Base-by-base conservation (phyloP, 37 sponge, comb jelly and placozoan species). In the Chondrilla cf. caribensis region DNA sequence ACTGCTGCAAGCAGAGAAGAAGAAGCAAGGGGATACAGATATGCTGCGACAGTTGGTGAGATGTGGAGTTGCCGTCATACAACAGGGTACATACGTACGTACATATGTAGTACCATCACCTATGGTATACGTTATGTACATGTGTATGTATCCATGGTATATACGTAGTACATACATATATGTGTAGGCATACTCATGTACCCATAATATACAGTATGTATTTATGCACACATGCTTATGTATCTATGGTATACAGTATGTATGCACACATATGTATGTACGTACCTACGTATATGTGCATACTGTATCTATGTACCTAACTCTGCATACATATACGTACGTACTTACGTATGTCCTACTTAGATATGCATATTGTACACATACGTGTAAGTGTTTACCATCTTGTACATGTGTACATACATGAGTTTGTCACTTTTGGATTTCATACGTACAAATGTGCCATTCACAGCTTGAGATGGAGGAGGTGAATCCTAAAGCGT, bases 401-500 rank as follows among this genome's bases (percentile, higher is more conserved):
- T 8, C 6, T 37, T 70, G 39, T 19, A 70, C 8, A 14, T 5
- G 5, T 32, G 5, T 22, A 70, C 5, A 70, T 70, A 38, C 38
- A 9, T 38, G 38, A 38, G 19, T 3, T 5, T 32, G 5, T 9
- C 6, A 21, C 9, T 5, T 19, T 38, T 70, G 39, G 4, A 5
- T 7, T 32, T 3, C 5, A 4, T 38, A 21, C 31, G 31, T 38
- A 5, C 72, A 70, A 70, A 18, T n/a, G n/a, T n/a, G n/a, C n/a
- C n/a, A n/a, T n/a, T n/a, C n/a, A 33, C 35, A 67, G 68, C 68
- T 67, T 67, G 68, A 67, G 35, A 67, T 67, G 68, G 35, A 67
- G 33, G 33, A n/a, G 28, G 68, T 29, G 1, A 18, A 33, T 29
- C 14, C 68, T 31, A 67, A 33, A 67, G 68, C 35, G 33, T 1